Conservation (phyloP, 2,888 invertebrate species). For the Drosophila tanythrix region DNA sequence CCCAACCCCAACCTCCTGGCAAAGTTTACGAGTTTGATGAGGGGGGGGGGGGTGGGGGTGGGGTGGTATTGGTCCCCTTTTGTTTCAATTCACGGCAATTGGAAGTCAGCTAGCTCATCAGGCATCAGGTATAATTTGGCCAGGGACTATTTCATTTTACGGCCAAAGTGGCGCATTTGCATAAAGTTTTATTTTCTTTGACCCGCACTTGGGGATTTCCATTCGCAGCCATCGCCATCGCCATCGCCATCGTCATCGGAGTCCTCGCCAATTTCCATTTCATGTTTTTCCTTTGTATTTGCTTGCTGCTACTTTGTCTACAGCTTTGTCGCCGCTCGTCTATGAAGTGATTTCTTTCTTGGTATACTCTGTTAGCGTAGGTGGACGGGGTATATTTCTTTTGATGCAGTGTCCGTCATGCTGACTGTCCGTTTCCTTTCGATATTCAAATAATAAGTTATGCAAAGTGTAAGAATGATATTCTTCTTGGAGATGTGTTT, state of each 20-base stretch:
- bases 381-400: background rate
- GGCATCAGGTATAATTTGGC: slow-evolving; percentile 80
- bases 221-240: slow-evolving; percentile 17
- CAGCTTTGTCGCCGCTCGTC: slow-evolving; percentile 41
- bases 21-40: slow-evolving; percentile 25
- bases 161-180: slow-evolving; percentile 80
- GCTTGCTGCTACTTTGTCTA: slow-evolving; percentile 64
- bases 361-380: background rate
- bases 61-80: slow-evolving; percentile 51
- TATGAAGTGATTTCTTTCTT: slow-evolving; percentile 57
- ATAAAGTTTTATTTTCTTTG: slow-evolving; percentile 81
- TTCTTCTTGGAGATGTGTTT: too few species aligned
- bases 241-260: slow-evolving; percentile 7
- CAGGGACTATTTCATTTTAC: slow-evolving; percentile 80
- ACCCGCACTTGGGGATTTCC: slow-evolving; percentile 79
- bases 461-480: too few species aligned
- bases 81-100: slow-evolving; percentile 80
- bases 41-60: background rate
- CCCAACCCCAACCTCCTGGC: background rate
- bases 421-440: background rate
- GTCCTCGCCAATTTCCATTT: slow-evolving; percentile 61
- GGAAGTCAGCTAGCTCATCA: slow-evolving; percentile 73
- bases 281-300: slow-evolving; percentile 53
- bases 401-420: background rate
- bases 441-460: background rate